Evolutionary conservation across 2,113 vertebrate genomes (phyloP).

Genomic region (Morone chrysops): DNA sequence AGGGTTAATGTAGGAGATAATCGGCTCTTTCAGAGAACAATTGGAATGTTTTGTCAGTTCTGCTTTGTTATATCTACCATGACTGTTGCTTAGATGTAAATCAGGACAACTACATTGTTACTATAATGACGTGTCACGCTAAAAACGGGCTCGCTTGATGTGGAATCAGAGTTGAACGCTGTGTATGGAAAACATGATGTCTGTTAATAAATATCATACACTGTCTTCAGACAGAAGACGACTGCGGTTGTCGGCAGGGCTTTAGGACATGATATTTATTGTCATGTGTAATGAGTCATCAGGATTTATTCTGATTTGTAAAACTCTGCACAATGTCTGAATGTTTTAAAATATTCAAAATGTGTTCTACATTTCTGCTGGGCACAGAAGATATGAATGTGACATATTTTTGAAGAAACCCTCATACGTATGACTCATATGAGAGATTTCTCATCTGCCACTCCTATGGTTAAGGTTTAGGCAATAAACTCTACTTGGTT

Average conservation of each 20-base stretch:
- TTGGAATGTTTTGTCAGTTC: conserved; percentile 57
- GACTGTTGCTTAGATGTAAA: conserved; percentile 60
- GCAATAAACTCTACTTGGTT: conserved; percentile 33
- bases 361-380: conserved; percentile 10
- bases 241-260: conserved; percentile 54
- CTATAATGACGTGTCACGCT: conserved; percentile 42
- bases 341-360: conserved; percentile 22
- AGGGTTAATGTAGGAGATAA: conserved; percentile 50
- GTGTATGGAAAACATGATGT: conserved; percentile 71
- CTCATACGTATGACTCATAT: conserved; percentile 9
- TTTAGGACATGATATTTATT: conserved; percentile 59
- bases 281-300: conserved; percentile 60
- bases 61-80: conserved; percentile 58
- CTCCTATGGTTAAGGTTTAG: conserved; percentile 6
- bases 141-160: conserved; percentile 51
- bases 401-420: not conserved
- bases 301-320: conserved; percentile 27
- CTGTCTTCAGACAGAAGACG: conserved; percentile 45
- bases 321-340: conserved; percentile 22
- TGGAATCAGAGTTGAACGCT: conserved; percentile 54
- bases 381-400: not conserved
- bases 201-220: conserved; percentile 62
- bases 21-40: conserved; percentile 43
- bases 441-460: conserved; percentile 26
- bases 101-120: conserved; percentile 51